These are phyloP conservation scores for Hypomecis atomaria DNA, from an alignment of 2,888 invertebrate genomes.

Conservation along the genomic window DNA sequence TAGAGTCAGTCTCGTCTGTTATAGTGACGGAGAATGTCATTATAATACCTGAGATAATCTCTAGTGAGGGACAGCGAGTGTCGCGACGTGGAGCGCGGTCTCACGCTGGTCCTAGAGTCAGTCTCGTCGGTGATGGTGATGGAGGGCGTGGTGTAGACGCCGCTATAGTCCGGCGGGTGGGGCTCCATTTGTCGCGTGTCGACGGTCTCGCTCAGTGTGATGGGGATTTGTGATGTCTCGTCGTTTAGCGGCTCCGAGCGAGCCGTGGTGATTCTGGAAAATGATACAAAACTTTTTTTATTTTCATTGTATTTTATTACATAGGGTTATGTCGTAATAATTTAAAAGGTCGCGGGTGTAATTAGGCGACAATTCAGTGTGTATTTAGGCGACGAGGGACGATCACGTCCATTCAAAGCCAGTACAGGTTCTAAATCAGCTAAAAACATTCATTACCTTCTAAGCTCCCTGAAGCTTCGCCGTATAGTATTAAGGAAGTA, in stretches of 20 bases:
- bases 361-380: too few relatives aligned
- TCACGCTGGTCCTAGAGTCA: conserved; percentile 46
- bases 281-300: background rate
- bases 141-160: conserved; percentile 58
- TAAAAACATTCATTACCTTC: too few relatives aligned
- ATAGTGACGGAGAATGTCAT: too few relatives aligned
- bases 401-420: too few relatives aligned
- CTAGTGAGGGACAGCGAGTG: conserved; percentile 68
- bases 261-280: conserved; percentile 68
- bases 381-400: too few relatives aligned
- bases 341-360: too few relatives aligned
- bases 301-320: too few relatives aligned
- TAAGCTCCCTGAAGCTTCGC: too few relatives aligned
- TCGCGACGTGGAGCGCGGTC: conserved; percentile 60
- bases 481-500: too few relatives aligned
- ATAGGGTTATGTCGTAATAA: too few relatives aligned
- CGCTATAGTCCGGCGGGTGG: conserved; percentile 61
- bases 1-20: too few relatives aligned
- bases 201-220: conserved; percentile 74
- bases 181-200: conserved; percentile 53
- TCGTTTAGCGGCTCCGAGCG: conserved; percentile 60
- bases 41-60: conserved; percentile 49
- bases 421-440: too few relatives aligned
- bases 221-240: conserved; percentile 69
- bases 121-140: conserved; percentile 70